Conservation (phyloP, 2,888 invertebrate genomes). For the Temnothorax rugatulus region DNA sequence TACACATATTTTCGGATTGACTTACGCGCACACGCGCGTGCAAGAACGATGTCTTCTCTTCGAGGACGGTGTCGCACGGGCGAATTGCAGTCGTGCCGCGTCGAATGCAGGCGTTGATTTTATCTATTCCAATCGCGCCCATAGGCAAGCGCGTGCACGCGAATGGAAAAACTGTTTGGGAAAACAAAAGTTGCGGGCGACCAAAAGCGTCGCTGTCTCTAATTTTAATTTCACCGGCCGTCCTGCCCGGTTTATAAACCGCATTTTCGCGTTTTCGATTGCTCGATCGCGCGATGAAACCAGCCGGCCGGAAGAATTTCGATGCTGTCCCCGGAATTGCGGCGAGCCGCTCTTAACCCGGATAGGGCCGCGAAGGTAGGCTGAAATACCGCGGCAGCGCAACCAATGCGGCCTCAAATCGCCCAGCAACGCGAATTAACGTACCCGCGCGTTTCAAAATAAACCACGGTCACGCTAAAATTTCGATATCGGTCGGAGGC, state of each 20-base stretch:
- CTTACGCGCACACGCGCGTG: neutral
- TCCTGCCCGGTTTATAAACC: slow-evolving; percentile 12
- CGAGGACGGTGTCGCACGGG: slow-evolving; percentile 6
- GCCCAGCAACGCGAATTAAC: slow-evolving; percentile 39
- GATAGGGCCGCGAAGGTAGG: slow-evolving; percentile 53
- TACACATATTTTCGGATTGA: neutral
- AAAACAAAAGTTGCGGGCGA: slow-evolving; percentile 25
- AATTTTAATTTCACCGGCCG: slow-evolving; percentile 50
- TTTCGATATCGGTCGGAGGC: slow-evolving; percentile 42
- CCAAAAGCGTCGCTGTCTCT: slow-evolving; percentile 20
- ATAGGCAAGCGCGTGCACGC: slow-evolving; percentile 28
- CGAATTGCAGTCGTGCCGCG: slow-evolving; percentile 5
- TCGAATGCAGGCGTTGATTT: slow-evolving; percentile 14
- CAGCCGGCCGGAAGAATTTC: slow-evolving; percentile 62
- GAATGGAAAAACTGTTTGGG: slow-evolving; percentile 42
- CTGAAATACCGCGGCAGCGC: slow-evolving; percentile 44
- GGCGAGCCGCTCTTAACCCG: slow-evolving; percentile 70
- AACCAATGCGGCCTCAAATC: slow-evolving; percentile 39
- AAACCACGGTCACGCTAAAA: slow-evolving; percentile 35
- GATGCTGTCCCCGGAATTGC: slow-evolving; percentile 59
- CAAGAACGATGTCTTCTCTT: neutral
- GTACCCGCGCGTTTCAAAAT: slow-evolving; percentile 24
- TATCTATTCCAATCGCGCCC: neutral
- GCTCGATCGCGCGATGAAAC: slow-evolving; percentile 50
- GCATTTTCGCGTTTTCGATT: slow-evolving; percentile 38